Evolutionary conservation across 2,888 invertebrate species (phyloP).

Genomic region (Aricia artaxerxes): DNA sequence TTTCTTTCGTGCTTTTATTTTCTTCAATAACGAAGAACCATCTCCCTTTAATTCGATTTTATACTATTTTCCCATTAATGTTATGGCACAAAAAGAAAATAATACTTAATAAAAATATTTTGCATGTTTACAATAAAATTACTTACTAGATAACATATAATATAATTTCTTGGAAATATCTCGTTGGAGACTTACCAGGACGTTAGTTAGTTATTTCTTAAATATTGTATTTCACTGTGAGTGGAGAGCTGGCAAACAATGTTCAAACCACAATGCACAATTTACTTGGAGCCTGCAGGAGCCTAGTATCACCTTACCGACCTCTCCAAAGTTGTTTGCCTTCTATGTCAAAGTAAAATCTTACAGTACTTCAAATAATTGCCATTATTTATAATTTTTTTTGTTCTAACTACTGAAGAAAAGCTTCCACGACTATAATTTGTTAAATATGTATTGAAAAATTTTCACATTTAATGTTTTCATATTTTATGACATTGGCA

Average conservation of each 20-base stretch:
- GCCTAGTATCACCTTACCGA: neutral
- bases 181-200: neutral
- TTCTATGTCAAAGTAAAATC: neutral
- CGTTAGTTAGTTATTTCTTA: neutral
- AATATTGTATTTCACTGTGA: neutral
- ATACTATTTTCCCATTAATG: neutral
- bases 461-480: neutral
- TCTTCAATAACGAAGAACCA: neutral
- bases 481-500: neutral
- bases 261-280: neutral
- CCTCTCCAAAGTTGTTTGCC: neutral
- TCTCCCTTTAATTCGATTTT: neutral
- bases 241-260: neutral
- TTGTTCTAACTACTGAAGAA: too few species aligned
- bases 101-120: neutral
- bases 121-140: neutral
- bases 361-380: neutral
- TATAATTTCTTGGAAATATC: neutral
- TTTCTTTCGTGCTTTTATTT: conserved; percentile 11
- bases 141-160: neutral
- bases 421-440: neutral
- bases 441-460: neutral
- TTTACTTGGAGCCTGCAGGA: neutral
- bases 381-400: too few species aligned
- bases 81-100: neutral